A percentile compares a stretch with the other conserved stretches of the same genome.
These are phyloP conservation scores for Pogonomyrmex barbatus DNA, from an alignment of 1,140 invertebrate species.

Conservation along the genomic window DNA sequence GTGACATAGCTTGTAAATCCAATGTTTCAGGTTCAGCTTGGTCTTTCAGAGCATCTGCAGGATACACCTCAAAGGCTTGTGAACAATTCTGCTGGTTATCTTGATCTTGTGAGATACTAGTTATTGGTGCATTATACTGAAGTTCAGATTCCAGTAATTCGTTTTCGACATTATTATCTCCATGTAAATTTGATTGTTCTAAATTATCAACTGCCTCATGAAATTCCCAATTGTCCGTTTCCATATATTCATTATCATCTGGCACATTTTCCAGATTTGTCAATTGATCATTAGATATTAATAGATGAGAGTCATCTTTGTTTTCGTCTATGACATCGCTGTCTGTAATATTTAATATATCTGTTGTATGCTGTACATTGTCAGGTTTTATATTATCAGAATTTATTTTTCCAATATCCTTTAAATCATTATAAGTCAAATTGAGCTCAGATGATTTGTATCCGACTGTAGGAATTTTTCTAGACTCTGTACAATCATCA, in stretches of 20 bases:
- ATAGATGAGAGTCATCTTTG: neutral
- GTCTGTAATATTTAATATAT: conserved; percentile 21
- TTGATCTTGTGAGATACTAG: neutral
- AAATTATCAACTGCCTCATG: conserved; percentile 14
- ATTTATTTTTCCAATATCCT: conserved; percentile 80
- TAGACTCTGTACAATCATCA: conserved; percentile 33
- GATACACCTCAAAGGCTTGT: neutral
- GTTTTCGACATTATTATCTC: conserved; percentile 24
- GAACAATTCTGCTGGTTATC: conserved; percentile 1
- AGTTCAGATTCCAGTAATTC: neutral
- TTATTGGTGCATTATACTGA: neutral
- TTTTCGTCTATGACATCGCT: conserved; percentile 20
- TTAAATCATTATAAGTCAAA: conserved; percentile 78
- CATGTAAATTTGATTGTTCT: conserved; percentile 46
- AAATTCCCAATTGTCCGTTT: neutral
- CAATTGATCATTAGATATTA: conserved; percentile 11
- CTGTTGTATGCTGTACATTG: neutral
- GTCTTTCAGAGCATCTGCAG: neutral
- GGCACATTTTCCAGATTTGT: conserved; percentile 11
- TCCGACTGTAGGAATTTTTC: conserved; percentile 73
- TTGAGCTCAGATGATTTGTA: conserved; percentile 78
- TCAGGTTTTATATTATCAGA: conserved; percentile 66
- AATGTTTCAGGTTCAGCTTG: neutral
- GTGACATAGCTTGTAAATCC: neutral
- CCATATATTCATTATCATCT: neutral